These are phyloP conservation scores for Tachysurus vachellii DNA, from an alignment of 2,113 vertebrate species.

Conservation along the genomic window DNA sequence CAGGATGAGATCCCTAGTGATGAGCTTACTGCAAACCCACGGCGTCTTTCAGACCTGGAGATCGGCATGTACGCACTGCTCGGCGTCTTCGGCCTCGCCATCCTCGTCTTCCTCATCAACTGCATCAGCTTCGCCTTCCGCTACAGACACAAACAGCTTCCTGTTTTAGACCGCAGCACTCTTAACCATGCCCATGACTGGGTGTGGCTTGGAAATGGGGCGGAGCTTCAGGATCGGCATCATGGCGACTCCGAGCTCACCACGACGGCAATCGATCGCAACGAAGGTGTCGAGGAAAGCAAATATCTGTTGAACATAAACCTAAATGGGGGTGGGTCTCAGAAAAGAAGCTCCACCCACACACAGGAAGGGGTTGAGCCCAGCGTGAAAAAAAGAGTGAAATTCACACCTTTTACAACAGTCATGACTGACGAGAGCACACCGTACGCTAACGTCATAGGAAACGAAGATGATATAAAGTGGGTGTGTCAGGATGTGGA, in stretches of 20 bases:
- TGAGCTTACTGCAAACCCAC: constrained; percentile 80
- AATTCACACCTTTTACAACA: constrained; percentile 95
- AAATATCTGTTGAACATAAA: constrained; percentile 81
- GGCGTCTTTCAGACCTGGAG: constrained; percentile 91
- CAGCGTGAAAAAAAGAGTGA: constrained; percentile 88
- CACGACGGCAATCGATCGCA: constrained; percentile 85
- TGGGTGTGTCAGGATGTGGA: constrained; percentile 98
- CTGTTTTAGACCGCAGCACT: constrained; percentile 86
- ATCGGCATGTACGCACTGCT: constrained; percentile 97
- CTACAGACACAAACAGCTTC: constrained; percentile 93
- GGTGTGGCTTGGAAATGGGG: constrained; percentile 94
- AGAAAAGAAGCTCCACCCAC: constrained; percentile 74
- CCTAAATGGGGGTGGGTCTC: constrained; percentile 79
- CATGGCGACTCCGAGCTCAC: constrained; percentile 86
- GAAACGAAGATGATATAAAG: constrained; percentile 92
- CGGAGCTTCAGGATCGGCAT: constrained; percentile 84
- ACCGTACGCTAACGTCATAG: constrained; percentile 87
- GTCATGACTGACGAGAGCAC: constrained; percentile 88
- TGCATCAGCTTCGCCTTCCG: constrained; percentile 96
- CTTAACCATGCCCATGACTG: constrained; percentile 97
- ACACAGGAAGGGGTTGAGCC: constrained; percentile 74
- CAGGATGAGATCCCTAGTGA: constrained; percentile 80
- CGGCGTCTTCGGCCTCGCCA: constrained; percentile 94
- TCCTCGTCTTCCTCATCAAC: constrained; percentile 96
- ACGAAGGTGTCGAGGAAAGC: constrained; percentile 86